Evolutionary conservation across 2,888 invertebrate genomes (phyloP).

Genomic region (Globia sparganii): DNA sequence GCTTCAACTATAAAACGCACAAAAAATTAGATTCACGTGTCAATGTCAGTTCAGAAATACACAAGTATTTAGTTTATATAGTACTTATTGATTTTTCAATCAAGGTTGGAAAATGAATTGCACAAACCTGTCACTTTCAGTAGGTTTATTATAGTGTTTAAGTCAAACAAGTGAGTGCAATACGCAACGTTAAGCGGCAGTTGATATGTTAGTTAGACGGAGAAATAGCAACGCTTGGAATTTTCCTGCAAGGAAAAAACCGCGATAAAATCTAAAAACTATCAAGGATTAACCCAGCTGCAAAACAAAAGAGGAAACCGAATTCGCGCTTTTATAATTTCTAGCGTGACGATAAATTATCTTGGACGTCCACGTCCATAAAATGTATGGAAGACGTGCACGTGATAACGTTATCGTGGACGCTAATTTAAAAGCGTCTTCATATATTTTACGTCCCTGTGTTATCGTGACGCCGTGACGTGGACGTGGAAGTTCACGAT

Average conservation of each 20-base stretch:
- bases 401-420: not conserved
- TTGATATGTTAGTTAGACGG: not conserved
- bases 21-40: not conserved
- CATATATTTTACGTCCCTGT: not conserved
- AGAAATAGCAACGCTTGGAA: not conserved
- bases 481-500: not conserved
- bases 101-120: constrained; percentile 9
- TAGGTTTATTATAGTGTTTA: not conserved
- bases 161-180: constrained; percentile 9
- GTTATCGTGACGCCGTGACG: not conserved
- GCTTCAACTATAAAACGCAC: not conserved
- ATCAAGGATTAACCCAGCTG: not conserved
- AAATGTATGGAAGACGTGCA: not conserved
- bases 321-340: not conserved
- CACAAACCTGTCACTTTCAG: not conserved
- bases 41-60: not conserved
- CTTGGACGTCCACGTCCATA: not conserved
- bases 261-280: constrained; percentile 8
- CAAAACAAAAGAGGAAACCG: constrained; percentile 13
- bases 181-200: not conserved
- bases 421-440: not conserved
- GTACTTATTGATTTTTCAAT: constrained; percentile 5
- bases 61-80: not conserved
- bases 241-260: constrained; percentile 34
- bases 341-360: not conserved